A percentile compares a stretch with the other conserved stretches of the same genome.
These are phyloP conservation scores for Callimorpha dominula DNA, from an alignment of 2,888 invertebrate species.

Conservation along the genomic window DNA sequence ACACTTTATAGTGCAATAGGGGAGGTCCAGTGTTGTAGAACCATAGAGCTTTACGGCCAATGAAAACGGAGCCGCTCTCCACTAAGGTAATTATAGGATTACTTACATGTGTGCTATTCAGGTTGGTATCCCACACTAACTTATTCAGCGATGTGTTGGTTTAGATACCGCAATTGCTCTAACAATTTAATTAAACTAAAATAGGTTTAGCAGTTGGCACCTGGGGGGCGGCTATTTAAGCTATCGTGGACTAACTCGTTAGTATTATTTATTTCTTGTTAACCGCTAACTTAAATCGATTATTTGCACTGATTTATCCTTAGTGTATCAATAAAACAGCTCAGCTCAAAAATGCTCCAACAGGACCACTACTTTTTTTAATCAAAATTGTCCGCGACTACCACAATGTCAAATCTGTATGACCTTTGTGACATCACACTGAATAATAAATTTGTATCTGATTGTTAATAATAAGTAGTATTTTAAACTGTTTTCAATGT, in stretches of 20 bases:
- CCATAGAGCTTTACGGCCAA: constrained; percentile 82
- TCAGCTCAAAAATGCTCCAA: too few species aligned
- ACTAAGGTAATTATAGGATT: constrained; percentile 80
- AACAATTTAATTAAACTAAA: constrained; percentile 24
- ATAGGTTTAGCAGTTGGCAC: constrained; percentile 9
- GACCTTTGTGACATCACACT: too few species aligned
- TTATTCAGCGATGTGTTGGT: constrained; percentile 29
- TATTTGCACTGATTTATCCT: background rate
- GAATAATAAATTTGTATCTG: too few species aligned
- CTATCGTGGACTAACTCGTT: background rate
- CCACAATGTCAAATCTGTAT: background rate
- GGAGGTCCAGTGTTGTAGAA: constrained; percentile 73
- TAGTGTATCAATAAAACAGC: background rate
- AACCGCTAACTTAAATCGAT: background rate
- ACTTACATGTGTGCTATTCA: constrained; percentile 68
- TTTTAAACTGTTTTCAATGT: too few species aligned
- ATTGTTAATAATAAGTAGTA: too few species aligned
- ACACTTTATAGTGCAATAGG: constrained; percentile 79
- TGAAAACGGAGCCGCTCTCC: constrained; percentile 77
- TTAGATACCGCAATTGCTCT: constrained; percentile 23
- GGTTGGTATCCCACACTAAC: constrained; percentile 31
- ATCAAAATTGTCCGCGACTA: background rate
- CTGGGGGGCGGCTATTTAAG: constrained; percentile 10
- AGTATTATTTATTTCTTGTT: constrained; percentile 49
- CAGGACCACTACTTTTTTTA: too few species aligned